These are phyloP conservation scores for Cephus nigrinus DNA, from an alignment of 2,888 invertebrate genomes.

Conservation along the genomic window DNA sequence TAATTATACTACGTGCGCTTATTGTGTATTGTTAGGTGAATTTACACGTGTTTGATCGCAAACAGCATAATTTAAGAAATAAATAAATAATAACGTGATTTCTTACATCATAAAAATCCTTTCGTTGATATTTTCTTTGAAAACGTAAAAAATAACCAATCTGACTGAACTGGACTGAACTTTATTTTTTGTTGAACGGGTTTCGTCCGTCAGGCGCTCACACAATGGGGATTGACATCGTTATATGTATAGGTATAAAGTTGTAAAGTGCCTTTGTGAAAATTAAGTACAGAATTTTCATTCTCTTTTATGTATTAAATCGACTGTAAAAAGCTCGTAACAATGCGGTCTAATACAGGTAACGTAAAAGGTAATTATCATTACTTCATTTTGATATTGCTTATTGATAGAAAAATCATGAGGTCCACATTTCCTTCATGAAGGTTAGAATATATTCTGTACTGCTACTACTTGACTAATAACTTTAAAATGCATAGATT, in stretches of 20 bases:
- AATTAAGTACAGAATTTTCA: neutral
- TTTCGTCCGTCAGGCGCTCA: neutral
- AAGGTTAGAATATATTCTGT: constrained; percentile 1
- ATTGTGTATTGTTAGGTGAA: neutral
- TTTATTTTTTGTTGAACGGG: neutral
- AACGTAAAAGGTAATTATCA: neutral
- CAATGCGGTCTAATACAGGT: neutral
- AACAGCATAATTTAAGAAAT: neutral
- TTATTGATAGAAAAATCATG: neutral
- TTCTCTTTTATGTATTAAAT: neutral
- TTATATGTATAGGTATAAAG: too few species aligned
- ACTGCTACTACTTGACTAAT: neutral
- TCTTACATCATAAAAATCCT: neutral
- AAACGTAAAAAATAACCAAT: neutral
- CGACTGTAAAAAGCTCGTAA: neutral
- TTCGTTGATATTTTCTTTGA: neutral
- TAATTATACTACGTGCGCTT: neutral
- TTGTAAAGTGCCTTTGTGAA: neutral
- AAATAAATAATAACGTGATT: neutral
- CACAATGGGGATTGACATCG: neutral
- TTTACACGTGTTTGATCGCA: neutral
- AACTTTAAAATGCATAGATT: neutral
- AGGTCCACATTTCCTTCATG: neutral
- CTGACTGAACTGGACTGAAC: neutral
- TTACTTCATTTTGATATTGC: neutral